Evolutionary conservation across 2,888 invertebrate species (phyloP), one percentile per base, ranked within the genome.

Genomic region (Anarsia innoxiella): DNA sequence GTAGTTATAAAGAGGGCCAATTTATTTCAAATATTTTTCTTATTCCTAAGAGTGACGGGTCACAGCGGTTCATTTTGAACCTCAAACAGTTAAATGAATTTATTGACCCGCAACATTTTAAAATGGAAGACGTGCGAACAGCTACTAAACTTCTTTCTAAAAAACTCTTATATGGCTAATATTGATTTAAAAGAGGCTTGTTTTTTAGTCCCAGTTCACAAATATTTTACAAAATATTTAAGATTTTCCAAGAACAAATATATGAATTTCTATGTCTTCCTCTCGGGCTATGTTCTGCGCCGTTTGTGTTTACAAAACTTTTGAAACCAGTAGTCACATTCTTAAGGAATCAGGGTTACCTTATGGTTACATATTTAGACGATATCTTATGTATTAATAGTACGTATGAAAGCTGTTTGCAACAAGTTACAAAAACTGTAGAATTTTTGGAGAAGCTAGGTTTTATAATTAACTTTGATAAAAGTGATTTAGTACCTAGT

Each of bases 261-360:
- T 45, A 39, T 8, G 38, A 45, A 10, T 45, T 45, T 23, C 27
- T 39, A 10, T 40, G 36, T 16, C 12, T 42, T 9, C 42, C 38
- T 1, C 37, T 38, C n/a, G 41, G 44, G 6, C 14, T 41, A 0
- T 36, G 15, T 6, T n/a, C 31, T 9, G 42, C 45, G 1, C 40
- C 42, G 2, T 25, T 33, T n/a, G 36, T 37, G 11, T 42, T 45
- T 12, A 40, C 40, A 10, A 41, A 41, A 30, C 30, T 44, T 2
- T 19, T 45, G 30, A 42, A 26, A 31, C 40, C 38, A 8, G 40
- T 45, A 4, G 12, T 37, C 6, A 12, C 36, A 12, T 34, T 13
- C 23, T 29, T 40, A 8, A 30, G 44, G 27, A 30, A 13, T 26
- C 36, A 26, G 6, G 34, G 39, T 8, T 12, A 19, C 16, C 8